These are phyloP conservation scores for Pentalonia nigronervosa DNA, from an alignment of 1,140 invertebrate genomes.

Conservation along the genomic window DNA sequence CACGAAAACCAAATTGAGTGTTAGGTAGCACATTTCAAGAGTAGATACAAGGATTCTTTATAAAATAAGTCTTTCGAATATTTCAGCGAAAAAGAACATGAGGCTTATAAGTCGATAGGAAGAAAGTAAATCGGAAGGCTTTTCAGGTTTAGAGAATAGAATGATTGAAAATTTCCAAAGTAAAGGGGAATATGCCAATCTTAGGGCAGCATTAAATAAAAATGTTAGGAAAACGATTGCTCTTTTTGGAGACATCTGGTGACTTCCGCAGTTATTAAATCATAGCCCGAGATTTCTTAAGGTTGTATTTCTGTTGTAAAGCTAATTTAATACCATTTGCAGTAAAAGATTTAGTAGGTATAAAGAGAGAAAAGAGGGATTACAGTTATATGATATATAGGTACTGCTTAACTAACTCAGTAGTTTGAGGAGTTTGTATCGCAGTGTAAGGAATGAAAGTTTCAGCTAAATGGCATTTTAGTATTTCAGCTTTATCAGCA, in stretches of 20 bases:
- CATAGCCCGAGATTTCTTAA: constrained; percentile 53
- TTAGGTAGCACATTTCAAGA: too few species aligned
- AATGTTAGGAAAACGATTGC: constrained; percentile 36
- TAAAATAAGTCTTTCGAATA: constrained; percentile 60
- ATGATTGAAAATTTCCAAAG: constrained; percentile 63
- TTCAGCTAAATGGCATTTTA: too few species aligned
- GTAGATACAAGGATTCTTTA: too few species aligned
- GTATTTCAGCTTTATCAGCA: too few species aligned
- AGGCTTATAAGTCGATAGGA: constrained; percentile 59
- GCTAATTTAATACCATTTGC: background rate
- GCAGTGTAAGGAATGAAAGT: too few species aligned
- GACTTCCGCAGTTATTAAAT: constrained; percentile 44
- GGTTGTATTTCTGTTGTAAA: constrained; percentile 20
- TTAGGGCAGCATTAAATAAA: constrained; percentile 44
- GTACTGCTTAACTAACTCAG: too few species aligned
- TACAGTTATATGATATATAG: too few species aligned
- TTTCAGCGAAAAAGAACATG: constrained; percentile 60
- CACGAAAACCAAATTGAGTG: too few species aligned
- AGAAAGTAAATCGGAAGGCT: too few species aligned
- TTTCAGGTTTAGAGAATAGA: too few species aligned
- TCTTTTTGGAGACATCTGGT: constrained; percentile 35
- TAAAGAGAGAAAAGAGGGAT: too few species aligned
- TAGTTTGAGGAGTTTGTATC: too few species aligned
- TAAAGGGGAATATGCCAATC: constrained; percentile 21
- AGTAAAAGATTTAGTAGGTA: background rate